Evolutionary conservation across 2,113 vertebrate genomes (phyloP).

Genomic region (Apistogramma diplotaenia): DNA sequence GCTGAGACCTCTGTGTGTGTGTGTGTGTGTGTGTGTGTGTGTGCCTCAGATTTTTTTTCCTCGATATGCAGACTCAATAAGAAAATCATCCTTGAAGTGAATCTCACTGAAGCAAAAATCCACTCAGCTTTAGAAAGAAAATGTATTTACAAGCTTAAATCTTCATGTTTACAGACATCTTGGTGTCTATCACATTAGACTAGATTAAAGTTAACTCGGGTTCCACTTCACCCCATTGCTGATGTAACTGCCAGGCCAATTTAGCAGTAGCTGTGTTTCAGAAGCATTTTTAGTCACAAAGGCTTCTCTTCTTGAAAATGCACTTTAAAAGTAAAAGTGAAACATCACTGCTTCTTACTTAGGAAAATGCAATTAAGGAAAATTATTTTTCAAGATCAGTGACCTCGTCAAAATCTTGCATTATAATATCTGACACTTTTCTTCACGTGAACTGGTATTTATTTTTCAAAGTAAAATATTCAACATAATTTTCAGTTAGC

Average conservation of each 20-base stretch:
- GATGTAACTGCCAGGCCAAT: not conserved
- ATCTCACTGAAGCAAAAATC: not conserved
- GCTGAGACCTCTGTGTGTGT: not conserved
- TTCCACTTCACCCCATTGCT: constrained; percentile 3
- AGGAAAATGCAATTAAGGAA: not conserved
- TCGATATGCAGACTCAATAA: not conserved
- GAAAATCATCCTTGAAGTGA: constrained; percentile 13
- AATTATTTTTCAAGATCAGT: not conserved
- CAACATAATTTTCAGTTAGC: not conserved
- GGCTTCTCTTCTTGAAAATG: not conserved
- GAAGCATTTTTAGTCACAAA: not conserved
- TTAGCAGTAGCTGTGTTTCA: not conserved
- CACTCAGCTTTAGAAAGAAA: not conserved
- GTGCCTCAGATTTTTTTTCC: not conserved
- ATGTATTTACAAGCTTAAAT: not conserved
- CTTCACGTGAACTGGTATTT: not conserved
- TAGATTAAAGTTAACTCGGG: not conserved
- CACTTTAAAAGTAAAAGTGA: not conserved
- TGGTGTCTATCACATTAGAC: not conserved
- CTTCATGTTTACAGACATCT: not conserved
- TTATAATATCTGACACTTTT: not conserved
- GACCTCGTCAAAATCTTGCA: not conserved
- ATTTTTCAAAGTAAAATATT: not conserved
- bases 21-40: not conserved
- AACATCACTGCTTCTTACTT: not conserved